Evolutionary conservation across 2,113 vertebrate species (phyloP), one percentile per base, ranked within the genome.

Genomic region (Coreoperca whiteheadi): DNA sequence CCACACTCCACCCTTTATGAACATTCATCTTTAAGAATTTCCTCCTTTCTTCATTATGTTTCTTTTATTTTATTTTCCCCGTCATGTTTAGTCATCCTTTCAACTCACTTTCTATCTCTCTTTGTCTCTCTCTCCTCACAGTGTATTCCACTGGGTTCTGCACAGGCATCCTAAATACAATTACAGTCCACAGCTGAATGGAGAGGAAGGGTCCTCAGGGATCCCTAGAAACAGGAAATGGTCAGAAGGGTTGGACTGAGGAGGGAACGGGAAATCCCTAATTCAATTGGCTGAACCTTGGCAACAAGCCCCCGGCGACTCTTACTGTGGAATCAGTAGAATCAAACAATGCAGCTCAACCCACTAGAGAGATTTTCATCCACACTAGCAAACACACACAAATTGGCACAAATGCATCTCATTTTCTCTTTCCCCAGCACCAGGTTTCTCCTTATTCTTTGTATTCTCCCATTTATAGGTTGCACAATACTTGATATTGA

Each of bases 251-350:
- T 88, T 85, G 93, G 88, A 88, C 89, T 85, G 93, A 92, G 89
- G 87, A 93, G 94, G 92, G 92, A 94, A 91, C 84, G 37, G 89
- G 83, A 92, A 92, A 94, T 94, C 93, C 93, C 93, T 93, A 93
- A 94, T 94, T 94, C 92, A 94, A 93, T 94, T 90, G 93, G 91
- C 90, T 89, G 85, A 93, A 92, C 87, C 92, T 90, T 82, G 90
- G 92, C 92, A 94, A 94, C 91, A 91, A 92, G 93, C 93, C 94
- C 91, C 93, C 72, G 79, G 94, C 87, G 94, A 79, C 93, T 89
- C 84, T 91, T 91, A 89, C 94, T 79, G 91, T 89, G 91, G 91
- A 93, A 92, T 93, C 92, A 91, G 91, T 91, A 85, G 90, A 93
- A 89, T 94, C 93, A 94, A 94, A 93, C 92, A 92, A 93, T 92